Base-by-base conservation (phyloP, 1,140 invertebrate species). In the Caerostris extrusa region DNA sequence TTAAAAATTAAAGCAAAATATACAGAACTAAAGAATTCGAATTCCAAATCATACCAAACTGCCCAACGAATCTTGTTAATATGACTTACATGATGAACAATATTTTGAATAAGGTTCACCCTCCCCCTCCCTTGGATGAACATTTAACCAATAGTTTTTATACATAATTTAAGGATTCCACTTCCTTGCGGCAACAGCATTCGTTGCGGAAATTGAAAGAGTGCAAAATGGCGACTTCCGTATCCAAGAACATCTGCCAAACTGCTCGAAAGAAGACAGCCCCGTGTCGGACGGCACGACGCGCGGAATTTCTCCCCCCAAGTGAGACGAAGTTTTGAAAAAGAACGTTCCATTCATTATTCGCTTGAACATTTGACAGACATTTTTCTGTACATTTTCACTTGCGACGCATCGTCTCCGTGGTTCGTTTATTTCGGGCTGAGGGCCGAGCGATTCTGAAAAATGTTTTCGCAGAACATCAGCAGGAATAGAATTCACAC, bases 381-480 rank as follows among this genome's bases (percentile, higher is more conserved):
- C 34, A 77, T 34, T 77, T 77, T 77, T 77, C 71, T 77, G 71
- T 34, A 77, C 71, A 50, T 77, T 77, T 77, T 77, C 71, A 77
- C 71, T 53, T 34, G 14, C 19, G 10, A 77, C 34, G 71, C 10
- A 77, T 19, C 50, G 6, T 50, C 71, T 17, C 3, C 19, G 34
- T 50, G 71, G 53, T 77, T 77, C 71, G 34, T 77, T 77, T 77
- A 53, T 77, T 77, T 77, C 50, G 71, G 34, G 71, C 8, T 12
- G 3, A 12, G 14, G 53, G 71, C 19, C 19, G 2, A 12, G 53
- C 53, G 71, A 77, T 77, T 34, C 50, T 34, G 34, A 7, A 50
- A 50, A 77, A 50, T 77, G 71, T 77, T 77, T 53, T 77, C 71
- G 71, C 8, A 77, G 61, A 14, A 77, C 69, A 34, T 69, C 34